phyloP scores from a whole-genome alignment of 2,888 invertebrate genomes.

The Lomographa bimaculata region DNA sequence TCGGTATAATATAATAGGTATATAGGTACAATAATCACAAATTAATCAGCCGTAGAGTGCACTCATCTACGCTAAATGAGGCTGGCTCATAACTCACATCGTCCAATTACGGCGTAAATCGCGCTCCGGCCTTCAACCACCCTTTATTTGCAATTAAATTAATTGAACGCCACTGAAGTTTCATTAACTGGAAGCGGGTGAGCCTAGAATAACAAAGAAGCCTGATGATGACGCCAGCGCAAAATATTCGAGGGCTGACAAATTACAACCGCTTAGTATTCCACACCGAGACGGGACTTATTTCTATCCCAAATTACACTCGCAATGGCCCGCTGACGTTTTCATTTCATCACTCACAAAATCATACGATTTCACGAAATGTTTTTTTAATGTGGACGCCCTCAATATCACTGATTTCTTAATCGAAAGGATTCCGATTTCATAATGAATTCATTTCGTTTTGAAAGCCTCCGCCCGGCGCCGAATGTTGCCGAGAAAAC shows the following conservation, averaged over 20 bases:
- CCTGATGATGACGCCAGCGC: slow-evolving; percentile 44
- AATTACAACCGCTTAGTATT: slow-evolving; percentile 58
- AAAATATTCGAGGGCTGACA: slow-evolving; percentile 56
- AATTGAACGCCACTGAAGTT: slow-evolving; percentile 53
- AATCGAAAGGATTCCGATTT: slow-evolving; percentile 9
- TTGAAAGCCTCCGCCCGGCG: slow-evolving; percentile 7
- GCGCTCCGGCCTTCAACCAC: slow-evolving; percentile 26
- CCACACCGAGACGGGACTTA: slow-evolving; percentile 35
- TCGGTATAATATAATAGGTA: no score
- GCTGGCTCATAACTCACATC: slow-evolving; percentile 27
- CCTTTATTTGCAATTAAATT: slow-evolving; percentile 54
- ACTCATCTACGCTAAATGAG: slow-evolving; percentile 4
- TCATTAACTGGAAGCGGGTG: slow-evolving; percentile 50
- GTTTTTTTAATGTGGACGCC: neutral
- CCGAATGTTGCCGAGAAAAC: slow-evolving; percentile 5
- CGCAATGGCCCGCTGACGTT: slow-evolving; percentile 17
- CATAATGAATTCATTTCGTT: slow-evolving; percentile 1
- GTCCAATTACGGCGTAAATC: slow-evolving; percentile 33
- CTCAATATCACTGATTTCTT: neutral
- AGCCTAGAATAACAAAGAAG: slow-evolving; percentile 53
- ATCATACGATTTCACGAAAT: slow-evolving; percentile 8
- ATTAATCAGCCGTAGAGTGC: no score
- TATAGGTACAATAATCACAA: no score
- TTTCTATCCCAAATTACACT: slow-evolving; percentile 29
- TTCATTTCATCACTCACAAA: slow-evolving; percentile 15